Conservation (phyloP, 2,797 vertebrate species). For the Eospalax fontanierii region DNA sequence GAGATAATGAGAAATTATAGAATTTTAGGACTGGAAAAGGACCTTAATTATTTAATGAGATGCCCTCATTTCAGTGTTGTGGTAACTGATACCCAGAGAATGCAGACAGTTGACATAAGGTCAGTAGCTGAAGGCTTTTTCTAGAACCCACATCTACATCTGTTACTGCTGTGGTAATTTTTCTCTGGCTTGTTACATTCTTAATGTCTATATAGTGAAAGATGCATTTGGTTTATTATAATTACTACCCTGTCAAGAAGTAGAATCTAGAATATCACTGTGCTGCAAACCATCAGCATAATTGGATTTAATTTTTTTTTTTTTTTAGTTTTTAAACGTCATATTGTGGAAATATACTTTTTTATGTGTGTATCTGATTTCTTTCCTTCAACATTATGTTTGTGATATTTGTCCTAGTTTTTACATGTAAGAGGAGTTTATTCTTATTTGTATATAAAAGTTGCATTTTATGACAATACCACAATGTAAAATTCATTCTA, state of each 20-base stretch:
- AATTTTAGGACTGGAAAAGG: constrained; percentile 41
- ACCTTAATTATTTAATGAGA: constrained; percentile 40
- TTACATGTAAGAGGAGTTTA: not conserved
- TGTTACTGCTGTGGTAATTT: constrained; percentile 22
- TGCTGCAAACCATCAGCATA: not conserved
- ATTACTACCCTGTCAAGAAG: constrained; percentile 3
- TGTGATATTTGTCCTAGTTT: constrained; percentile 27
- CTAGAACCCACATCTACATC: not conserved
- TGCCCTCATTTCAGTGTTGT: not conserved
- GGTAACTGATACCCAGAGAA: not conserved
- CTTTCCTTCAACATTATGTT: constrained; percentile 50
- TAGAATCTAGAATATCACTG: not conserved
- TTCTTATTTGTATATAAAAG: constrained; percentile 45
- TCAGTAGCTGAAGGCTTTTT: constrained; percentile 16
- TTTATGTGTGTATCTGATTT: constrained; percentile 20
- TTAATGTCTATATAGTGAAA: constrained; percentile 52
- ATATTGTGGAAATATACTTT: not conserved
- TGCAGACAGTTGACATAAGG: constrained; percentile 18
- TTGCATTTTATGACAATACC: not conserved
- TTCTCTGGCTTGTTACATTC: constrained; percentile 26
- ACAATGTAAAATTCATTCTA: not conserved
- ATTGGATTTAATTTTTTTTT: not conserved
- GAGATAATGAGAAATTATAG: constrained; percentile 24
- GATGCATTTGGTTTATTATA: constrained; percentile 26
- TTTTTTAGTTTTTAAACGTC: not conserved